Base-by-base conservation (phyloP, 2,888 invertebrate genomes). In the Mimachlamys varia region DNA sequence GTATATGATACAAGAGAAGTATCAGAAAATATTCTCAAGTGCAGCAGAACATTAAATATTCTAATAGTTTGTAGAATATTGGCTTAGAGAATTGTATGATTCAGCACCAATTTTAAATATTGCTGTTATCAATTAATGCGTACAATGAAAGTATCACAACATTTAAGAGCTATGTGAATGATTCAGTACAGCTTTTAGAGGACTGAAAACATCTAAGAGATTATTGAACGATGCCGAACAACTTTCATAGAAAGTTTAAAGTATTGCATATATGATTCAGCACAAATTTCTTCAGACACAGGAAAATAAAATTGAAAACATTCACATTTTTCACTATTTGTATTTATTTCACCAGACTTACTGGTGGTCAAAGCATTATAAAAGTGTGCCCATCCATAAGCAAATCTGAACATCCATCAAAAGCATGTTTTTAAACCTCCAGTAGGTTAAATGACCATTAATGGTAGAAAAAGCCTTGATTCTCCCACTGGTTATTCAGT, bases 371-470 rank as follows among this genome's bases (percentile, higher is more conserved):
- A 76, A 76, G 13, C 76, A 33, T 27, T 76, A 19, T 13, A 76
- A 76, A 27, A 27, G 15, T 12, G 10, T 76, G 53, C 53, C 76
- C 12, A 76, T 33, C 27, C 76, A 27, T 76, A 33, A 76, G 76
- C 76, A 27, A 76, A 33, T 76, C 76, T 76, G 2, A 27, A 76
- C 76, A 76, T 76, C 33, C 17, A 22, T 76, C 33, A 76, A 76
- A 27, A 76, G 33, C 76, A 76, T 76, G 15, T 76, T 50, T 50
- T 76, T 76, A 33, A 27, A 33, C 76, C 22, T 76, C 76, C 76
- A 76, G 76, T 76, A 12, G 76, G 12, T 76, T 76, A 76, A 76
- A 76, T 76, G 76, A 76, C 76, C 76, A 76, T 76, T 76, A 27
- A 76, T 27, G 76, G 76, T 33, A 22, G 33, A 76, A 76, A 76